Percentiles rank a stretch among this genome's conserved stretches.
Conservation (phyloP, 2,888 invertebrate species). For the Ichneumoninae sp. region DNA sequence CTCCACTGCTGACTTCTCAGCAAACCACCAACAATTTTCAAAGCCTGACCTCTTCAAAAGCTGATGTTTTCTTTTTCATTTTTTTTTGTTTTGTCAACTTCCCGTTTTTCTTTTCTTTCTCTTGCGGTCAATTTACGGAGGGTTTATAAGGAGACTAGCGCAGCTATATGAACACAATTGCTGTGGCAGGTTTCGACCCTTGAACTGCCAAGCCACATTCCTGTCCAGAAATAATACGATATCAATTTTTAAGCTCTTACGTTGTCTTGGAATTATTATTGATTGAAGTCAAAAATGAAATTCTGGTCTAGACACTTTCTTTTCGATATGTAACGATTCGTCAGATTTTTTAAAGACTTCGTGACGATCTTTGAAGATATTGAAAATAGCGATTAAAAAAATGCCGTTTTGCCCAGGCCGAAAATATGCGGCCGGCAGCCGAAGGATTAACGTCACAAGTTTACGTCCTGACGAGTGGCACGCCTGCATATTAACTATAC, state of each 20-base stretch:
- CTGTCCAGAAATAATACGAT: not conserved
- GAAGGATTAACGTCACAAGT: no score
- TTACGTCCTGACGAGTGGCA: not conserved
- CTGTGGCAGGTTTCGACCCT: not conserved
- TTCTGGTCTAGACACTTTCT: no score
- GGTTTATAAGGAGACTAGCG: not conserved
- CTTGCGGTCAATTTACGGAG: not conserved
- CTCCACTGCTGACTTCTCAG: conserved; percentile 22
- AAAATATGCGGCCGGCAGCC: not conserved
- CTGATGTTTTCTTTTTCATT: not conserved
- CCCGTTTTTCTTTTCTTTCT: not conserved
- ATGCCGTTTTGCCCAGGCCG: no score
- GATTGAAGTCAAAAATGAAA: no score
- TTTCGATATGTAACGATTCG: no score
- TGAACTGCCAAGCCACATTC: not conserved
- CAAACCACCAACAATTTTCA: conserved; percentile 33
- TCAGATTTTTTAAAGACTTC: no score
- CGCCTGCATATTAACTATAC: not conserved
- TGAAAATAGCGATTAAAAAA: no score
- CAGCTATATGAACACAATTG: not conserved
- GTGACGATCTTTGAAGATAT: no score
- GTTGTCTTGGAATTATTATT: no score
- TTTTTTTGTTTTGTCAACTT: not conserved
- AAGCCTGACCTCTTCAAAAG: conserved; percentile 14
- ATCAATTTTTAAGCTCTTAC: no score